Percentiles rank a stretch among this genome's conserved stretches.
These are phyloP conservation scores for Enteromius anoplus DNA, from an alignment of 2,797 vertebrate genomes.

Conservation along the genomic window DNA sequence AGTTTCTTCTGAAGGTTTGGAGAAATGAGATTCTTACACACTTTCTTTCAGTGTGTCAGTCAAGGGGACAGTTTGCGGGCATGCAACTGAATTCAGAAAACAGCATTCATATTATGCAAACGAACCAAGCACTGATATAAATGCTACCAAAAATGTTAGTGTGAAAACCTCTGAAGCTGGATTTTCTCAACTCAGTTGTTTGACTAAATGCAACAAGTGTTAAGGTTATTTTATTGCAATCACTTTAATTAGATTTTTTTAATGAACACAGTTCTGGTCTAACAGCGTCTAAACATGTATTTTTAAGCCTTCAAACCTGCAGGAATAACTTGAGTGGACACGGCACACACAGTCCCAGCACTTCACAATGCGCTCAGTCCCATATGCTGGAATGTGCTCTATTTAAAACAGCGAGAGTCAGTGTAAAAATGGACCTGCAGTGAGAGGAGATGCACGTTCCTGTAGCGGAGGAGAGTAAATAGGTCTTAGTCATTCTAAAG, in stretches of 20 bases:
- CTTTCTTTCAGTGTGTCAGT: not conserved
- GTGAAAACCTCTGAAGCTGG: not conserved
- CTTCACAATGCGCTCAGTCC: not conserved
- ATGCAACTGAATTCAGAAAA: not conserved
- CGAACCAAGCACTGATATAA: not conserved
- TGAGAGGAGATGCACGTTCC: conserved; percentile 30
- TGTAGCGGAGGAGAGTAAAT: conserved; percentile 32
- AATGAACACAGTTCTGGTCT: not conserved
- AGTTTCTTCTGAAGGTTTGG: not conserved
- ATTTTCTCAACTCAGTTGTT: not conserved
- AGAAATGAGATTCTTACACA: too few species aligned
- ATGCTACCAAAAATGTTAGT: not conserved
- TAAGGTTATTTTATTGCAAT: not conserved
- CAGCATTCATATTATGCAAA: not conserved
- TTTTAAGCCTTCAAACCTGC: conserved; percentile 12
- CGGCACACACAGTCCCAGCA: not conserved
- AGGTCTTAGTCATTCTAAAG: conserved; percentile 53
- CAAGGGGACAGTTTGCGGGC: not conserved
- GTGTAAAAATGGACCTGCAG: conserved; percentile 42
- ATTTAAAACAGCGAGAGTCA: conserved; percentile 32
- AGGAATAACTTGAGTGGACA: conserved; percentile 26
- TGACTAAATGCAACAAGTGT: conserved; percentile 19
- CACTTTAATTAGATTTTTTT: not conserved
- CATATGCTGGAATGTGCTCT: conserved; percentile 22
- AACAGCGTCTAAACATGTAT: not conserved